Evolutionary conservation across 1,140 invertebrate species (phyloP), one percentile per base, ranked within the genome.

Genomic region (Galleria mellonella): DNA sequence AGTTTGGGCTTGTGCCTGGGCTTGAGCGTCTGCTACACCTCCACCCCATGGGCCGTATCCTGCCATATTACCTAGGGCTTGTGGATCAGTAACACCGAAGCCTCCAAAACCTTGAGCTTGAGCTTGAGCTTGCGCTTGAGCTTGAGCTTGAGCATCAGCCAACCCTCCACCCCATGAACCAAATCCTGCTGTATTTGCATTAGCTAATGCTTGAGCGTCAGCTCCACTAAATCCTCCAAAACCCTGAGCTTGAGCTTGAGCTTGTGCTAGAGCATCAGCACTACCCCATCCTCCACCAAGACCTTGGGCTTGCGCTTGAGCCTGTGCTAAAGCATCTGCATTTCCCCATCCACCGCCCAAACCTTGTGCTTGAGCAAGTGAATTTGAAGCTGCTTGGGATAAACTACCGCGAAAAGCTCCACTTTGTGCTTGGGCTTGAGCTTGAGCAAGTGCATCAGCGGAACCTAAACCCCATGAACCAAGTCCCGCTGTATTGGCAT

Each of bases 271-370:
- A 11, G 45, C 36, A 32, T 23, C 6, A 28, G 37, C 38, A 12
- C 3, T 9, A 3, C 30, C 30, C 2, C 8, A 9, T 33, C 38
- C 30, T 31, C 30, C 28, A 9, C 28, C 30, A 31, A 31, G 30
- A n/a, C 30, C 9, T 31, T 31, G 30, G 8, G 30, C 32, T 31
- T 27, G 14, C 9, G 23, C 44, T 8, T 30, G 42, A 60, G 54
- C 61, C 60, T 68, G 68, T 67, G 43, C 62, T 59, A 44, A 59
- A 67, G 53, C 61, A 59, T 57, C 12, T 2, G 39, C 10, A 6
- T 3, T 35, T 1, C 1, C 14, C 6, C 17, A 37, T 13, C 35
- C 33, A n/a, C 13, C 35, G 14, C 12, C 4, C 3, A n/a, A 6
- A 15, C n/a, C 32, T 42, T 43, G 35, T 14, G 32, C 36, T 23